phyloP scores from a whole-genome alignment of 64 coral and sea anemone genomes.

The Pocillopora verrucosa region DNA sequence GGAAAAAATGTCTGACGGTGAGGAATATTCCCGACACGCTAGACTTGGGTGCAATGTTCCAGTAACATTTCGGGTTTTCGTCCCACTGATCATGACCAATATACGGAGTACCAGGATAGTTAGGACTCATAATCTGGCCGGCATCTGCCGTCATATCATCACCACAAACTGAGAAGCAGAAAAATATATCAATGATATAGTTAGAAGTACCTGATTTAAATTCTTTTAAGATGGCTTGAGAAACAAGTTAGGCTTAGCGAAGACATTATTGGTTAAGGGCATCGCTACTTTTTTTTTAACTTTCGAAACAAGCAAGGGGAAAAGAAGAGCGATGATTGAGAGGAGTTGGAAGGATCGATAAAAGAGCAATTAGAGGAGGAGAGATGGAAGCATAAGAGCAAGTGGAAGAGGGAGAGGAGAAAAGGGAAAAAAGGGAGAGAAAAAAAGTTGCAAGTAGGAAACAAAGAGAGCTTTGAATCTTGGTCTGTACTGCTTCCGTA shows the following conservation, averaged over 20 bases:
- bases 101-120: slow-evolving; percentile 11
- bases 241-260: not conserved
- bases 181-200: not conserved
- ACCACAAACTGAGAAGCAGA: not conserved
- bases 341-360: too few relatives aligned
- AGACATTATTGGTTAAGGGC: too few relatives aligned
- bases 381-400: too few relatives aligned
- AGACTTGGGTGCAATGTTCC: not conserved
- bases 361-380: too few relatives aligned
- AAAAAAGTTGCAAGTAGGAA: too few relatives aligned
- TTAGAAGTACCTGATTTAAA: not conserved
- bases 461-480: too few relatives aligned
- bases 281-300: too few relatives aligned
- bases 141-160: not conserved
- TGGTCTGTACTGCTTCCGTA: too few relatives aligned
- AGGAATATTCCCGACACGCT: not conserved
- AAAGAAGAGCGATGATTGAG: too few relatives aligned
- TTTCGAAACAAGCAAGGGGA: too few relatives aligned
- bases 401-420: too few relatives aligned
- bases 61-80: not conserved
- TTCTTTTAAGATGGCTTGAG: not conserved
- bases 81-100: not conserved
- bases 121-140: not conserved
- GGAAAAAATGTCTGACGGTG: not conserved
- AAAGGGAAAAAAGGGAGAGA: too few relatives aligned